A percentile compares a stretch with the other conserved stretches of the same genome.
These are phyloP conservation scores for Helarctos malayanus DNA, from an alignment of 2,797 vertebrate genomes.

Conservation along the genomic window DNA sequence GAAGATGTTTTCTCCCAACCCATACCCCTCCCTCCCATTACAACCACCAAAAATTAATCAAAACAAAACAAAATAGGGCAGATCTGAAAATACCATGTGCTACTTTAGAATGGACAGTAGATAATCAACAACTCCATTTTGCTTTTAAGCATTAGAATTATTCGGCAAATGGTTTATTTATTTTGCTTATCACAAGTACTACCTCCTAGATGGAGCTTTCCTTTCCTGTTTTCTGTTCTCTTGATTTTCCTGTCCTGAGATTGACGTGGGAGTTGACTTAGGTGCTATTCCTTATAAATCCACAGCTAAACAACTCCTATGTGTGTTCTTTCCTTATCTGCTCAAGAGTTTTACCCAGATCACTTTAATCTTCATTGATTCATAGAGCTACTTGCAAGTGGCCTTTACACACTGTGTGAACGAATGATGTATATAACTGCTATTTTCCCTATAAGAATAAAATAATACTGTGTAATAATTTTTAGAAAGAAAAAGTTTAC, in stretches of 20 bases:
- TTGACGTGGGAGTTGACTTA: neutral
- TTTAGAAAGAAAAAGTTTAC: conserved; percentile 55
- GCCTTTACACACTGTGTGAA: neutral
- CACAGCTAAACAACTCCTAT: neutral
- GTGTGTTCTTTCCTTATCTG: neutral
- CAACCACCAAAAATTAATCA: neutral
- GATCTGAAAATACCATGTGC: neutral
- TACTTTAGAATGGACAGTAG: neutral
- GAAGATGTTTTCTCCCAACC: neutral
- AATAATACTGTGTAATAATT: neutral
- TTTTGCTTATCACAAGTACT: neutral
- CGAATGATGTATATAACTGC: neutral
- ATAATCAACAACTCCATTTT: conserved; percentile 13
- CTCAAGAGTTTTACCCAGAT: neutral
- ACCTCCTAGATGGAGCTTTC: neutral
- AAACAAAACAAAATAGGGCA: conserved; percentile 41
- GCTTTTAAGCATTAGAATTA: conserved; percentile 5
- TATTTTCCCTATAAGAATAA: conserved; percentile 21
- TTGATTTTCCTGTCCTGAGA: neutral
- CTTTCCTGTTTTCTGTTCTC: neutral
- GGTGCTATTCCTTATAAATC: neutral
- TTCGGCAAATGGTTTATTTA: neutral
- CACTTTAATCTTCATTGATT: neutral
- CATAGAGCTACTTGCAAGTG: neutral
- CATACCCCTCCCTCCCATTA: neutral